Evolutionary conservation across 2,113 vertebrate genomes (phyloP).

Genomic region (Rhipidura dahli): DNA sequence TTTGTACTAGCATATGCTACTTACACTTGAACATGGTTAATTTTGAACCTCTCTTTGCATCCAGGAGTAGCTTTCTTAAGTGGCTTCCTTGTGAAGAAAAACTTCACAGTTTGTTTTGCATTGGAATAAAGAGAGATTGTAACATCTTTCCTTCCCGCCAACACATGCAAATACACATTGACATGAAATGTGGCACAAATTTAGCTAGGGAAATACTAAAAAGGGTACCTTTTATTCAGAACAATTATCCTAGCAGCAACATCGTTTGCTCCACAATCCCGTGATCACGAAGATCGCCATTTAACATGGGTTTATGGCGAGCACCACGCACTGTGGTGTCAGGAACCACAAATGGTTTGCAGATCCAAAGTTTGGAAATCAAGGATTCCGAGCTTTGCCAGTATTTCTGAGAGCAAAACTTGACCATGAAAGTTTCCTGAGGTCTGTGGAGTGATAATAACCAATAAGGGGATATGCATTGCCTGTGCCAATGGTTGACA

Average conservation of each 20-base stretch:
- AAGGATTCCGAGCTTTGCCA: not conserved
- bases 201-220: constrained; percentile 5
- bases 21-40: not conserved
- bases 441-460: not conserved
- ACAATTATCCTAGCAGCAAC: not conserved
- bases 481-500: not conserved
- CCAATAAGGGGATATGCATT: not conserved
- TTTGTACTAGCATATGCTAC: not conserved
- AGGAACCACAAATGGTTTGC: not conserved
- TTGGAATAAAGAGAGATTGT: not conserved
- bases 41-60: not conserved
- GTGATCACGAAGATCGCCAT: not conserved
- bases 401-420: not conserved
- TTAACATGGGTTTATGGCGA: not conserved
- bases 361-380: not conserved
- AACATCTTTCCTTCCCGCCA: not conserved
- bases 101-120: not conserved
- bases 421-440: not conserved
- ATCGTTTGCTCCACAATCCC: not conserved
- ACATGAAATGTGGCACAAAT: constrained; percentile 20
- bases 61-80: not conserved
- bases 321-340: not conserved
- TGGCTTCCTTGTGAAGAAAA: not conserved
- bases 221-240: not conserved
- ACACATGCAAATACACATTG: not conserved